These are phyloP conservation scores for Ceuthmochares aereus DNA, from an alignment of 2,113 vertebrate species.

Conservation along the genomic window DNA sequence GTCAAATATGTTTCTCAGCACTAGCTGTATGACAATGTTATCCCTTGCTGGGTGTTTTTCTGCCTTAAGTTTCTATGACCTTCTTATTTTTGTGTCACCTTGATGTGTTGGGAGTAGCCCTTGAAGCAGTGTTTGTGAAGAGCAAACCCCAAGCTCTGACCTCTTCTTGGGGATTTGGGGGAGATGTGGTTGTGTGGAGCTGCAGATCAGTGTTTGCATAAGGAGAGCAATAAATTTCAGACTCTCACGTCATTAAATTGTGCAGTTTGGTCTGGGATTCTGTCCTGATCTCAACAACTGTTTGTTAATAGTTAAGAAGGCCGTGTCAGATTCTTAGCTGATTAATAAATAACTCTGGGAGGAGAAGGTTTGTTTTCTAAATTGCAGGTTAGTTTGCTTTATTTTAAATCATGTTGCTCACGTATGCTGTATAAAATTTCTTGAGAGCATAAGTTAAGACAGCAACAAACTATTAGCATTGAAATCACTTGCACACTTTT, in stretches of 20 bases:
- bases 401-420: neutral
- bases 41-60: neutral
- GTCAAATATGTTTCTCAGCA: neutral
- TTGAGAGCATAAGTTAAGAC: neutral
- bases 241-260: neutral
- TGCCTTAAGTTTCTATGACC: neutral
- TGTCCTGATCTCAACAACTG: slow-evolving; percentile 29
- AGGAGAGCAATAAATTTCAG: slow-evolving; percentile 15
- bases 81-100: neutral
- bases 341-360: slow-evolving; percentile 31
- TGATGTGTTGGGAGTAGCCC: neutral
- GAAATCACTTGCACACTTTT: neutral
- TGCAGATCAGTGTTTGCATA: slow-evolving; percentile 18
- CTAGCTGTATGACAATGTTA: neutral
- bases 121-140: neutral
- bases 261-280: neutral
- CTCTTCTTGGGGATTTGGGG: neutral
- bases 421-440: neutral
- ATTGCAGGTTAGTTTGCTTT: neutral
- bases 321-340: neutral
- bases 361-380: neutral
- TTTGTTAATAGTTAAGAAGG: slow-evolving; percentile 44
- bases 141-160: neutral
- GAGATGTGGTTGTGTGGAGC: neutral
- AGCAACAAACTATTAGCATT: neutral